Evolutionary conservation across 2,113 vertebrate genomes (phyloP), one percentile per base, ranked within the genome.

Genomic region (Jacana jacana): DNA sequence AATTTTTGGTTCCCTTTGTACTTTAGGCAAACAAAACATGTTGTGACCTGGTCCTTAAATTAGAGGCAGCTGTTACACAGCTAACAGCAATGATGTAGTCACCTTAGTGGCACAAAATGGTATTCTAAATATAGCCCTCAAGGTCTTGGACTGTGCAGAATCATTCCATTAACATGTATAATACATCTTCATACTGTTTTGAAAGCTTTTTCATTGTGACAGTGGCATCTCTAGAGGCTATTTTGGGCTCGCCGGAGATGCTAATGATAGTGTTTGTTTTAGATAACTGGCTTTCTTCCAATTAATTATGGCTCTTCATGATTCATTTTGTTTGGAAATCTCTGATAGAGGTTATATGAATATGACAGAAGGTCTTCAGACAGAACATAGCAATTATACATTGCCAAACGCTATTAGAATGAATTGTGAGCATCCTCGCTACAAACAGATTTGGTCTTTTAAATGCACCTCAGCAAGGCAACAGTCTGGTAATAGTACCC

Each of bases 281-380:
- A 93, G 93, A 91, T 89, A 61, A 73, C 54, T 97, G 88, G 80
- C 92, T 95, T 84, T 70, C 88, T 77, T 93, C 95, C 86, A 96
- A 37, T 92, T 97, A 97, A 96, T 93, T 96, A 96, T 54, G 80
- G 68, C 60, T 77, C 33, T 88, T 95, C 88, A 97, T 96, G 77
- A 97, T 94, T 94, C 18, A 93, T 79, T 95, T 97, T 96, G 69
- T 95, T 96, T 94, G 81, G 64, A 96, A 97, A 95, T 97, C 64
- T 90, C 51, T 64, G 63, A 72, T 24, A 44, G 61, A 78, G 58
- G 69, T 96, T 91, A 52, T 83, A 52, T 91, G 89, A 91, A 83
- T 48, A 44, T 92, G 86, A 88, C 95, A 96, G 83, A 75, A 97
- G 69, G 71, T 80, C 88, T 97, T 95, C 65, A 92, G 88, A 93